phyloP scores from a whole-genome alignment of 1,140 invertebrate species.

The Trialeurodes vaporariorum region DNA sequence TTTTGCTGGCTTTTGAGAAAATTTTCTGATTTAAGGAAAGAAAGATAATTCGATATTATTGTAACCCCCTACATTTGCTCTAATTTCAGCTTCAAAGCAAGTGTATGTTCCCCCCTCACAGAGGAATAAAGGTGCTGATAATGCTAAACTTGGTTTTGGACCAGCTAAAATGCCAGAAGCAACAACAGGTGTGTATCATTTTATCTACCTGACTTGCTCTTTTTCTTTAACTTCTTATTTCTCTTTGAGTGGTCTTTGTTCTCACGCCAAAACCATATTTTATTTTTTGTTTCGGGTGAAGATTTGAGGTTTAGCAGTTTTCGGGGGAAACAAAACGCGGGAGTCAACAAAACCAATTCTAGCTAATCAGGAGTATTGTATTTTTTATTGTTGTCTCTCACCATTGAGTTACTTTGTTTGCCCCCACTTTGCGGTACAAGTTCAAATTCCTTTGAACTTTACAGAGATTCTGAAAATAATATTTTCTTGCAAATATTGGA shows the following conservation, averaged over 20 bases:
- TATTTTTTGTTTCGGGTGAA: not conserved
- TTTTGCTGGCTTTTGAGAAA: too few species aligned
- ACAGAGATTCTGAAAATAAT: too few species aligned
- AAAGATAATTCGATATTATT: too few species aligned
- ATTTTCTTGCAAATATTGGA: too few species aligned
- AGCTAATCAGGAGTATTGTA: too few species aligned
- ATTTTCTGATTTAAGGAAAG: not conserved
- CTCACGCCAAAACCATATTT: not conserved
- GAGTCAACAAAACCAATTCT: too few species aligned
- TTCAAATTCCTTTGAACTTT: too few species aligned
- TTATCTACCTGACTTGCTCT: not conserved
- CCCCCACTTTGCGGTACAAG: too few species aligned
- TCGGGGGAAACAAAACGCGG: not conserved
- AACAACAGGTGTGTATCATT: constrained; percentile 4
- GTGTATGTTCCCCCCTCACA: constrained; percentile 62
- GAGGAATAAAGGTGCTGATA: constrained; percentile 31
- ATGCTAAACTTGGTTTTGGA: constrained; percentile 9
- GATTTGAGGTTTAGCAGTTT: too few species aligned
- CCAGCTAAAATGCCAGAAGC: constrained; percentile 8
- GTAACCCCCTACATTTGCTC: not conserved
- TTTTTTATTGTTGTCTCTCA: too few species aligned
- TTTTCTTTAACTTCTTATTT: not conserved
- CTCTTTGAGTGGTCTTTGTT: not conserved
- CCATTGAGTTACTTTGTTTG: too few species aligned
- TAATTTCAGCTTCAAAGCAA: constrained; percentile 47